Base-by-base conservation (phyloP, 2,888 invertebrate species). In the Parascotia fuliginaria region DNA sequence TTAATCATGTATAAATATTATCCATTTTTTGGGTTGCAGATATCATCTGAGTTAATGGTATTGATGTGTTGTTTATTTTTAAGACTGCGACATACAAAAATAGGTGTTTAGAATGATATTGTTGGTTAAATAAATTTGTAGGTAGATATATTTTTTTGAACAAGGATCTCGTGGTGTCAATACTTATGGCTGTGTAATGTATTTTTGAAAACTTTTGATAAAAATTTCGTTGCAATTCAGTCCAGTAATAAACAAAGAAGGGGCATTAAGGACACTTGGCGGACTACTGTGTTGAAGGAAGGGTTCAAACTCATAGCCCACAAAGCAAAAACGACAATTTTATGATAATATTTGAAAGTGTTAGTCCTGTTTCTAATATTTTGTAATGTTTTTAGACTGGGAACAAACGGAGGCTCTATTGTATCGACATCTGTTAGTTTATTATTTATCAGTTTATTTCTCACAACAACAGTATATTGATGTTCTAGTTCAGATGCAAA, bases 281-380 rank as follows among this genome's bases (percentile, higher is more conserved):
- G 15, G 9, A 52, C 13, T 3, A 52, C 34, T 9, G 16, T 34
- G 9, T 32, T 29, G 9, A 11, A 46, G 1, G 51, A 32, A n/a
- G 14, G 14, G 9, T 37, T 51, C 36, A 15, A 42, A 24, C 22
- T 28, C 42, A 49, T 39, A 39, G 41, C 9, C 49, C 49, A 55
- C 28, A 55, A 49, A 11, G 49, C 39, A n/a, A 55, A 12, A 5
- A 55, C 41, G 9, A 49, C 49, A 19, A 38, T 54, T 49, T 54
- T 48, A 19, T 54, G 37, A 19, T 14, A 54, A 16, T 31, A 36
- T 33, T 27, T 45, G 12, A 31, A 37, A n/a, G 29, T 24, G n/a
- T 38, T 39, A 33, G 29, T 41, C 13, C 28, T 19, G 13, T 13
- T 37, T 36, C 15, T 54, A 36, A 48, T 33, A 32, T 54, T 44